Conservation (phyloP, 2,113 vertebrate genomes). For the Tyrannus savana region DNA sequence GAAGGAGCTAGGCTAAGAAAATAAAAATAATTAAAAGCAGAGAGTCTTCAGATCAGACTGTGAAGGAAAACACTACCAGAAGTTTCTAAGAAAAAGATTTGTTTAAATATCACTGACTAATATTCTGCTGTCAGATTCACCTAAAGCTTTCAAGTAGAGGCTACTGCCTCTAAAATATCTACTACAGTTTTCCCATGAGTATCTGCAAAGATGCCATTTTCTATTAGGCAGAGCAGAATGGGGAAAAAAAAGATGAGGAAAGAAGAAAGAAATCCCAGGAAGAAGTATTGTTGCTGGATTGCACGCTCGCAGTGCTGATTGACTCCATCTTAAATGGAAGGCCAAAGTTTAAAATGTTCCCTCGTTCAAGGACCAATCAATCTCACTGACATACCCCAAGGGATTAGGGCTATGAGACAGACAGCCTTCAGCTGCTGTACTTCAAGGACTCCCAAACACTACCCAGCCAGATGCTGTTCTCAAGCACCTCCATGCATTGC, state of each 20-base stretch:
- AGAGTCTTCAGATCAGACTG: neutral
- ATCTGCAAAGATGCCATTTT: neutral
- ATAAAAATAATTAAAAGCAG: neutral
- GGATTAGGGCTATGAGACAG: neutral
- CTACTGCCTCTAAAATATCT: neutral
- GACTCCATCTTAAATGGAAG: neutral
- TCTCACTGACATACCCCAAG: neutral
- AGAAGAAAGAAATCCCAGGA: neutral
- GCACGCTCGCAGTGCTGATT: neutral
- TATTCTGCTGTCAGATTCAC: neutral
- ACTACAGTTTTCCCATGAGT: neutral
- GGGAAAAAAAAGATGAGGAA: neutral
- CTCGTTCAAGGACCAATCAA: neutral
- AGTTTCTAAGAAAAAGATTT: neutral
- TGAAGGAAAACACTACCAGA: neutral
- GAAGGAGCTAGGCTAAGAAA: neutral
- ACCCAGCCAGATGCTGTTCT: neutral
- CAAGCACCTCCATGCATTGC: fast-evolving
- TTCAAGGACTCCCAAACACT: neutral
- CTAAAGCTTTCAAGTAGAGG: neutral
- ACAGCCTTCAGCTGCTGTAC: neutral
- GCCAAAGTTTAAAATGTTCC: neutral
- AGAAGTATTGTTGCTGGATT: neutral
- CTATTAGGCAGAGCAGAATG: neutral
- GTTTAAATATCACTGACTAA: neutral